A percentile compares a stretch with the other conserved stretches of the same genome.
Evolutionary conservation across 2,113 vertebrate genomes (phyloP).

Genomic region (Chaetorhynchus papuensis): DNA sequence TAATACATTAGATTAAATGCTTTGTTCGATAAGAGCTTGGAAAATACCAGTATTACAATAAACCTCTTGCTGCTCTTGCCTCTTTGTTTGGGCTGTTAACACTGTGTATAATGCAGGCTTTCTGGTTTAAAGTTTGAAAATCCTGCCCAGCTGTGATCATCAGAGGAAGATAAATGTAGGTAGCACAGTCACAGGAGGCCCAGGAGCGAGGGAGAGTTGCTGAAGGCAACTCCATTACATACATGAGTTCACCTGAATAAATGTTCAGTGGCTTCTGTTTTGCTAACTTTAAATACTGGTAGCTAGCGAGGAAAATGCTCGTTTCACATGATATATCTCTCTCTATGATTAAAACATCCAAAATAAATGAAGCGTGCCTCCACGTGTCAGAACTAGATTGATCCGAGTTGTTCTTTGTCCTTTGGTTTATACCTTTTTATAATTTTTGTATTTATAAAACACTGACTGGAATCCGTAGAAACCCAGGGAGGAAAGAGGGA

Average conservation of each 20-base stretch:
- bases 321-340: not conserved
- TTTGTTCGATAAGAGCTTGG: not conserved
- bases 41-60: slow-evolving; percentile 8
- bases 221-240: slow-evolving; percentile 47
- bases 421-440: not conserved
- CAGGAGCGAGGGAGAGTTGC: not conserved
- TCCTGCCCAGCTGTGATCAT: not conserved
- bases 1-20: slow-evolving; percentile 58
- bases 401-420: not conserved
- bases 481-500: not conserved
- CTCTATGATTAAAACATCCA: not conserved
- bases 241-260: slow-evolving; percentile 52
- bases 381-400: not conserved
- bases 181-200: not conserved
- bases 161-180: slow-evolving; percentile 11
- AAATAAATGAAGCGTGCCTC: not conserved
- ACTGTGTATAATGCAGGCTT: not conserved
- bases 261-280: slow-evolving; percentile 27
- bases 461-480: not conserved
- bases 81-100: slow-evolving; percentile 5
- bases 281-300: not conserved
- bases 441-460: not conserved
- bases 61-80: slow-evolving; percentile 10
- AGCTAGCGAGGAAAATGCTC: not conserved
- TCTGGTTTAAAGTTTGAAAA: not conserved